phyloP scores from a whole-genome alignment of 2,113 vertebrate genomes.

The Phaethon lepturus region DNA sequence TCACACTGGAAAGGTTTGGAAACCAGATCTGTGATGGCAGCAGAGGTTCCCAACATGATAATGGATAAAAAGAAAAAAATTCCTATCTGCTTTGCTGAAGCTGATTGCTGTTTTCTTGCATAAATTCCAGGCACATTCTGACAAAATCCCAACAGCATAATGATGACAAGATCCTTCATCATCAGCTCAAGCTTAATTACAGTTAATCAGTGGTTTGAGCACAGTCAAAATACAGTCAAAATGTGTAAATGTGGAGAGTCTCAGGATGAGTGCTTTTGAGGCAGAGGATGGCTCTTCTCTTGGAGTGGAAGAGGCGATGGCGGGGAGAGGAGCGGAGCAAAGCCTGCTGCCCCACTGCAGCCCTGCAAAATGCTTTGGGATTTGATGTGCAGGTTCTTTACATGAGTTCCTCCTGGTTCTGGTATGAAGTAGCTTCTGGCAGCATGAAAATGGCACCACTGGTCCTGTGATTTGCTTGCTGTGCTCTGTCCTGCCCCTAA shows the following conservation, averaged over 20 bases:
- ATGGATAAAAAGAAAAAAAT: neutral
- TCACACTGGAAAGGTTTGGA: neutral
- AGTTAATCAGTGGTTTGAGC: slow-evolving; percentile 61
- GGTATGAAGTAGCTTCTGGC: neutral
- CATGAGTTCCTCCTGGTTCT: rapidly evolving
- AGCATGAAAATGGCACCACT: neutral
- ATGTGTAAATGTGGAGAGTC: slow-evolving; percentile 21
- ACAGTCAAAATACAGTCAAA: slow-evolving; percentile 58
- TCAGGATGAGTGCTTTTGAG: slow-evolving; percentile 29
- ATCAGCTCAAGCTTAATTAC: slow-evolving; percentile 59
- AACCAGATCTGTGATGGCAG: neutral
- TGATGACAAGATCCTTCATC: slow-evolving; percentile 62
- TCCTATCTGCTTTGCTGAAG: neutral
- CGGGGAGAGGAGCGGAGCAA: neutral
- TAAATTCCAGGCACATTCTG: slow-evolving; percentile 41
- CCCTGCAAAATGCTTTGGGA: neutral
- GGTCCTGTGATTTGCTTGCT: neutral
- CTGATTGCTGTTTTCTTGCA: slow-evolving; percentile 53
- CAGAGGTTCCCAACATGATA: neutral
- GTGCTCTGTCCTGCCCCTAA: neutral
- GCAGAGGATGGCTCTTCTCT: slow-evolving; percentile 13
- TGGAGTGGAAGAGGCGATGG: neutral
- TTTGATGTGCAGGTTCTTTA: neutral
- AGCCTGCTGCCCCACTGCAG: neutral
- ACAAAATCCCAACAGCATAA: slow-evolving; percentile 46